Conservation (phyloP, 2,888 invertebrate species). For the Stenodera caucasica region DNA sequence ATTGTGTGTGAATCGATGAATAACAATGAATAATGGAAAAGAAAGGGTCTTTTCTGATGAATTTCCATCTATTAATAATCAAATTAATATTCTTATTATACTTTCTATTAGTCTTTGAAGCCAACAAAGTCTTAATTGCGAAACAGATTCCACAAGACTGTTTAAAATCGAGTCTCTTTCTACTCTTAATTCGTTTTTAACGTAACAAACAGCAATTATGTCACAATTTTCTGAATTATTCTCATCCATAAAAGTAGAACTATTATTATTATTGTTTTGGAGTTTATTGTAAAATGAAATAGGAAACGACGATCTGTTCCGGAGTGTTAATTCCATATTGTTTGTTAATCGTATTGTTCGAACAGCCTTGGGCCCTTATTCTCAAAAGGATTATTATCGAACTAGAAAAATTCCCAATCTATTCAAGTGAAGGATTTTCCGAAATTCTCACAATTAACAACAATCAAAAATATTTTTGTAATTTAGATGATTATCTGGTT, state of each 20-base stretch:
- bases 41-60: slow-evolving; percentile 1
- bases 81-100: slow-evolving; percentile 15
- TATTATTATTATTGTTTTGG: background rate
- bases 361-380: no score
- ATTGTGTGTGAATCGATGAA: background rate
- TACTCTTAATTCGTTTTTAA: background rate
- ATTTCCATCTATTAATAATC: background rate
- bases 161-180: slow-evolving; percentile 8
- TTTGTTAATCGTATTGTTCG: no score
- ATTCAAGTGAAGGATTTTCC: no score
- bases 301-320: background rate
- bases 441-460: no score
- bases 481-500: background rate
- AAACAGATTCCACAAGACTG: slow-evolving; percentile 18
- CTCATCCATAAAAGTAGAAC: slow-evolving; percentile 10
- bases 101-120: slow-evolving; percentile 15
- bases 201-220: slow-evolving; percentile 18
- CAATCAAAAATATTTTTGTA: no score
- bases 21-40: background rate
- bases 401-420: slow-evolving; percentile 9
- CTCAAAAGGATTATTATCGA: no score
- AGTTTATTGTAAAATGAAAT: background rate
- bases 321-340: background rate
- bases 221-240: slow-evolving; percentile 16
- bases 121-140: slow-evolving; percentile 10